Base-by-base conservation (phyloP, 1,140 invertebrate species). In the Camponotus vicinus region DNA sequence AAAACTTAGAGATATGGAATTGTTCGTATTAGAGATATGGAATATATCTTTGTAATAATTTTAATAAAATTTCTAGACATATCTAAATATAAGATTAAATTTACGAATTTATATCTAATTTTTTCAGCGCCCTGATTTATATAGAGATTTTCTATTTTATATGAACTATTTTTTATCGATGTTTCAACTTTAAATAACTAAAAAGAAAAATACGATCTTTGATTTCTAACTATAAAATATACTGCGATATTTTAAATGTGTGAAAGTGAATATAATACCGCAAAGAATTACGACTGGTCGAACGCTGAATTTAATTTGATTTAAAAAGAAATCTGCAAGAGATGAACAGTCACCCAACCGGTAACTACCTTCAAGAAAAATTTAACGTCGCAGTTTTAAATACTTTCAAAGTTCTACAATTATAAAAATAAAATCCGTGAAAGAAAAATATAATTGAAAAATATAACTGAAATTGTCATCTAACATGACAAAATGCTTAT, bases 301-400 rank as follows among this genome's bases (percentile, higher is more conserved):
- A 45, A 15, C 0, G 27, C 0, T 18, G 42, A 87, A 86, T 78
- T 55, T 78, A 78, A 87, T 87, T 34, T 59, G 11, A 66, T 64
- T 78, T 42, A 64, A 49, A 78, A 64, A 32, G 15, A 64, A 78
- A 78, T 78, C 11, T 78, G 15, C 3, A n/a, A 64, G 27, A 27
- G 27, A 78, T n/a, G 40, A 64, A 78, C 18, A n/a, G 5, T 34
- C 40, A 27, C 18, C 18, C 3, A 27, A 3, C 18, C 13, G 34
- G 34, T n/a, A 64, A 45, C n/a, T 0, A 32, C 0, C 13, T 6
- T 11, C 5, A 18, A 66, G 32, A 32, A 63, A 64, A 32, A 52
- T 52, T 64, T 64, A 18, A 34, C 15, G 37, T 37, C 37, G 7
- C 52, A 63, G 13, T 78, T 78, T 64, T 63, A 34, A 64, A 64